Percentiles rank a stretch among this genome's conserved stretches.
Conservation (phyloP, 2,888 invertebrate species). For the Phengaris alcon region DNA sequence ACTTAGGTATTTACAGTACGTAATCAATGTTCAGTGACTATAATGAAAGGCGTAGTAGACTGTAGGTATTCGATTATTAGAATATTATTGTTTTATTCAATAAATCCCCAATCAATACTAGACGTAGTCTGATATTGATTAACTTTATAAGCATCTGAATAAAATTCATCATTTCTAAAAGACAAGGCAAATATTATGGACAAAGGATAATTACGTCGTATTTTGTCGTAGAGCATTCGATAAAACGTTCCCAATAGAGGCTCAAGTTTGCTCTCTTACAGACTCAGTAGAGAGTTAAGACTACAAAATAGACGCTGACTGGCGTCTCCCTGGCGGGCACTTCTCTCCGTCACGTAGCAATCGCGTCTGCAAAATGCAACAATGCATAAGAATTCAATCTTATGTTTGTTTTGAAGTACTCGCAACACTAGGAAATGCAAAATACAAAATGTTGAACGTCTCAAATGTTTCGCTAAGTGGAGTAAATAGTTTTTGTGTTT, state of each 20-base stretch:
- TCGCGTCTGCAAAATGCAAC: slow-evolving; percentile 73
- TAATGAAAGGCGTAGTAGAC: too few relatives aligned
- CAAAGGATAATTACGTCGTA: slow-evolving; percentile 6
- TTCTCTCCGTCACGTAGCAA: slow-evolving; percentile 63
- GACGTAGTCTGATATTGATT: background rate
- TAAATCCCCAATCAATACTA: too few relatives aligned
- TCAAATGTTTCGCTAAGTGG: slow-evolving; percentile 26
- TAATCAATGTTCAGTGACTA: too few relatives aligned
- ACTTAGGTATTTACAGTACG: too few relatives aligned
- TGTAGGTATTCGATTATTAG: too few relatives aligned
- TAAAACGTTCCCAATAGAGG: slow-evolving; percentile 39
- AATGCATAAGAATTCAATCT: slow-evolving; percentile 75
- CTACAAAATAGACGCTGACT: slow-evolving; percentile 71
- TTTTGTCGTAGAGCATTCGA: slow-evolving; percentile 27
- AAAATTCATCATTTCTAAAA: background rate
- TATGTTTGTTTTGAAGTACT: slow-evolving; percentile 50
- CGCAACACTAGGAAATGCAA: slow-evolving; percentile 37
- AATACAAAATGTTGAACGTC: slow-evolving; percentile 32
- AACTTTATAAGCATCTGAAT: background rate
- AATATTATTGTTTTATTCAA: too few relatives aligned
- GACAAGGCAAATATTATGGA: slow-evolving; percentile 1
- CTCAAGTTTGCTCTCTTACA: slow-evolving; percentile 38
- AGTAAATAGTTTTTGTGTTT: slow-evolving; percentile 9
- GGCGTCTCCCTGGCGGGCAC: slow-evolving; percentile 67
- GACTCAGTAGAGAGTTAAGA: slow-evolving; percentile 56